Evolutionary conservation across 2,113 vertebrate genomes (phyloP).

Genomic region (Archilochus colubris): DNA sequence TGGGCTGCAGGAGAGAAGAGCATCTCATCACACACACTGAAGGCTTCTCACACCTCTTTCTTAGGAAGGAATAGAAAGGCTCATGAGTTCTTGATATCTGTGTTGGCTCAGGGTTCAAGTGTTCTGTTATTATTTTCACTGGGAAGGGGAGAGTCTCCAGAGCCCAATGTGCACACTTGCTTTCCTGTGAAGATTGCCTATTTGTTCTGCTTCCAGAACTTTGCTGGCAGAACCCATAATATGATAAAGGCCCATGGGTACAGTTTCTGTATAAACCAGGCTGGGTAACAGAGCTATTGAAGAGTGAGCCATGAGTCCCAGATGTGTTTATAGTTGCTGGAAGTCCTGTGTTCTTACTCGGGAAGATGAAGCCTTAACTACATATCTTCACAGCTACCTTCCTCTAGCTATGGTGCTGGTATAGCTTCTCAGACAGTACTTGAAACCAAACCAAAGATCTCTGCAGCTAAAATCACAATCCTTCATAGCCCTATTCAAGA

Average conservation of each 20-base stretch:
- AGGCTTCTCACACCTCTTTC: neutral
- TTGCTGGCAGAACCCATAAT: neutral
- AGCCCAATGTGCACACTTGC: rapidly evolving
- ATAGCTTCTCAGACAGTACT: neutral
- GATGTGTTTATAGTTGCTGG: neutral
- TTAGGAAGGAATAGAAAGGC: neutral
- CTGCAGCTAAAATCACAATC: neutral
- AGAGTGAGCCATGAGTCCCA: neutral
- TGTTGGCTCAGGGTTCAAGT: neutral
- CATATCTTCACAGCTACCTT: neutral
- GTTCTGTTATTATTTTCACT: neutral
- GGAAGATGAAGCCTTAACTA: neutral
- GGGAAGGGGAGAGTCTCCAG: neutral
- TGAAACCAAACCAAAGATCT: neutral
- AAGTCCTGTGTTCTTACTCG: neutral
- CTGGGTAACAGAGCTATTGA: neutral
- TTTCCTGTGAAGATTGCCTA: neutral
- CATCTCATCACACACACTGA: neutral
- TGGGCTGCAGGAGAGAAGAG: neutral
- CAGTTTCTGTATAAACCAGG: neutral
- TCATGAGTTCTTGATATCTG: neutral
- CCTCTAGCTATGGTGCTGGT: neutral
- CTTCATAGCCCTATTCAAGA: neutral
- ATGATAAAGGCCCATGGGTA: neutral
- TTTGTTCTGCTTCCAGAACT: neutral